Percentiles rank a stretch among this genome's conserved stretches.
phyloP scores from a whole-genome alignment of 1,140 invertebrate genomes.

The Leptinotarsa defecta region DNA sequence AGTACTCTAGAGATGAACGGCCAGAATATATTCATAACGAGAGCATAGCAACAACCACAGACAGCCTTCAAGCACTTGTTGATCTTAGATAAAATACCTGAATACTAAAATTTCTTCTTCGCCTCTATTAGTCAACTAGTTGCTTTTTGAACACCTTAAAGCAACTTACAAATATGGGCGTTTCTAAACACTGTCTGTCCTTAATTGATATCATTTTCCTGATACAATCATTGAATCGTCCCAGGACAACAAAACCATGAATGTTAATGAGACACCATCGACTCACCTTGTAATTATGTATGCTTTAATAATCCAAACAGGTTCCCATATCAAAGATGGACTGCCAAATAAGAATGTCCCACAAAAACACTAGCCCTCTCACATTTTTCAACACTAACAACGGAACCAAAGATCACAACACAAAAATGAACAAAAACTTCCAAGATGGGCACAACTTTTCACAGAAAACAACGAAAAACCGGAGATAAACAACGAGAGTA shows the following conservation, averaged over 20 bases:
- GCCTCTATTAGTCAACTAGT: background rate
- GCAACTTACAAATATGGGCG: background rate
- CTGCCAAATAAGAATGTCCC: slow-evolving; percentile 14
- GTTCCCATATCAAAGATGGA: slow-evolving; percentile 12
- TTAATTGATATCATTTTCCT: background rate
- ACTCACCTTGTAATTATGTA: slow-evolving; percentile 11
- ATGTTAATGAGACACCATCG: background rate
- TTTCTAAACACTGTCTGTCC: background rate
- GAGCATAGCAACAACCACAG: slow-evolving; percentile 5
- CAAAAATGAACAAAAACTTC: slow-evolving; percentile 18
- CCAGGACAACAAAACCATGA: background rate
- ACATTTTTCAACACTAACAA: slow-evolving; percentile 10
- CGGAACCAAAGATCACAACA: slow-evolving; percentile 15
- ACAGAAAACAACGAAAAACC: background rate
- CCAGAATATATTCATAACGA: background rate
- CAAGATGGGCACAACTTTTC: background rate
- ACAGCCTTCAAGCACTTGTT: slow-evolving; percentile 7
- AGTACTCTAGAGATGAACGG: background rate
- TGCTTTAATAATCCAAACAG: slow-evolving; percentile 22
- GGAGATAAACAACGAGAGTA: slow-evolving; percentile 4
- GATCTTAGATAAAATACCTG: slow-evolving; percentile 3
- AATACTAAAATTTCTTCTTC: background rate
- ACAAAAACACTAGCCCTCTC: slow-evolving; percentile 16
- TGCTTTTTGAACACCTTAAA: background rate
- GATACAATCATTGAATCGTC: background rate